A percentile compares a stretch with the other conserved stretches of the same genome.
Evolutionary conservation across 2,888 invertebrate genomes (phyloP).

Genomic region (Iphiclides podalirius): DNA sequence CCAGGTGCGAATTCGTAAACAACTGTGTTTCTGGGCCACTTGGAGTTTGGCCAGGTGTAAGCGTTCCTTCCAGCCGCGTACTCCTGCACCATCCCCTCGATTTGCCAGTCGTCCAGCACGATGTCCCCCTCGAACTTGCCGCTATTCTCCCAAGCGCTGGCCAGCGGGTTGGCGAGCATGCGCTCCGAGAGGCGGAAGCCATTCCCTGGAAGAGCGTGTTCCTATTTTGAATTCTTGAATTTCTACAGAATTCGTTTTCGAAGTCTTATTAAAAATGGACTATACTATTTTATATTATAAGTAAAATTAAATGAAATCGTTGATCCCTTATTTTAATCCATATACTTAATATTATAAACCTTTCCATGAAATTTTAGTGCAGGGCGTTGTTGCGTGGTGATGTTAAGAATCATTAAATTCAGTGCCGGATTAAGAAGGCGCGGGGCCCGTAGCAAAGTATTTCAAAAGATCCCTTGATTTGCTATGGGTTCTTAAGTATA

Average conservation of each 20-base stretch:
- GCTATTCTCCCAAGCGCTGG: conserved; percentile 57
- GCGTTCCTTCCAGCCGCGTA: conserved; percentile 57
- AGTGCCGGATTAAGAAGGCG: background rate
- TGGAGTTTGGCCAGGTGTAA: conserved; percentile 53
- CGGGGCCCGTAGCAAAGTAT: too few species aligned
- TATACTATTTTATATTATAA: too few species aligned
- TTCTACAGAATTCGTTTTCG: too few species aligned
- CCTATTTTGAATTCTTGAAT: background rate
- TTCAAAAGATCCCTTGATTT: too few species aligned
- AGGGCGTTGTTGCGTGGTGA: too few species aligned
- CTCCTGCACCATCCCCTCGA: conserved; percentile 50
- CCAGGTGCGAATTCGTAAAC: conserved; percentile 57
- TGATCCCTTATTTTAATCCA: too few species aligned
- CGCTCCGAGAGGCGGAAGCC: conserved; percentile 39
- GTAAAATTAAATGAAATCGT: too few species aligned
- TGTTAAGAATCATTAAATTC: background rate
- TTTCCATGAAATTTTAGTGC: too few species aligned
- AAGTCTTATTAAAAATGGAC: too few species aligned
- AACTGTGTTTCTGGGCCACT: conserved; percentile 61
- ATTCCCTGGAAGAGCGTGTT: conserved; percentile 35
- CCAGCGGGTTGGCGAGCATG: conserved; percentile 32
- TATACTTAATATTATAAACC: too few species aligned
- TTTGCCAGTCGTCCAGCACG: conserved; percentile 57
- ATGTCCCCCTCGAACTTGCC: conserved; percentile 67
- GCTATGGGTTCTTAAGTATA: too few species aligned